Conservation (phyloP, 2,113 vertebrate genomes). For the Ceratotherium simum region DNA sequence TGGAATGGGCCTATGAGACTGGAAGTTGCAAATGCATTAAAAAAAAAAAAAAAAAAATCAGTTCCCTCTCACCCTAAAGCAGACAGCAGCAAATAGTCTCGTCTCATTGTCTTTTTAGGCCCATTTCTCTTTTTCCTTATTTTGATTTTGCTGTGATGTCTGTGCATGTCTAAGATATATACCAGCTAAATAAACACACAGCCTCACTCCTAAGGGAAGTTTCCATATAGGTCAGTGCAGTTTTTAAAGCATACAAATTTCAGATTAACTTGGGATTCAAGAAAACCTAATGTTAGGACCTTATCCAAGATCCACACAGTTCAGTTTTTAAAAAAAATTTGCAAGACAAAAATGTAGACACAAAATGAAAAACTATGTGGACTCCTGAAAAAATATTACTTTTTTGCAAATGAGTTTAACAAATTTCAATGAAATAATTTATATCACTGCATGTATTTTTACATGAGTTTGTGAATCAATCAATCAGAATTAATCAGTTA, state of each 20-base stretch:
- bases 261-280: neutral
- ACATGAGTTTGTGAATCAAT: neutral
- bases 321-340: slow-evolving; percentile 5
- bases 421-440: slow-evolving; percentile 64
- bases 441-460: neutral
- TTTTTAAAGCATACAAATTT: slow-evolving; percentile 73
- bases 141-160: slow-evolving; percentile 62
- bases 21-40: neutral
- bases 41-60: neutral
- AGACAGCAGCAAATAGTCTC: neutral
- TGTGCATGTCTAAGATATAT: neutral
- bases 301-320: slow-evolving; percentile 67
- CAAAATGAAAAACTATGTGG: slow-evolving; percentile 61
- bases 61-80: neutral
- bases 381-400: slow-evolving; percentile 44
- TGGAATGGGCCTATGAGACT: neutral
- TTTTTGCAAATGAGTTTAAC: slow-evolving; percentile 67
- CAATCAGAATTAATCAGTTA: neutral
- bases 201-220: neutral
- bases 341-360: slow-evolving; percentile 14
- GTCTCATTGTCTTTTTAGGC: neutral
- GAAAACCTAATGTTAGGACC: slow-evolving; percentile 64
- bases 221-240: slow-evolving; percentile 36
- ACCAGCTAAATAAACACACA: slow-evolving; percentile 69
- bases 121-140: neutral